Percentiles rank a stretch among this genome's conserved stretches.
Conservation (phyloP, 1,140 invertebrate species). For the Temnothorax nylanderi region DNA sequence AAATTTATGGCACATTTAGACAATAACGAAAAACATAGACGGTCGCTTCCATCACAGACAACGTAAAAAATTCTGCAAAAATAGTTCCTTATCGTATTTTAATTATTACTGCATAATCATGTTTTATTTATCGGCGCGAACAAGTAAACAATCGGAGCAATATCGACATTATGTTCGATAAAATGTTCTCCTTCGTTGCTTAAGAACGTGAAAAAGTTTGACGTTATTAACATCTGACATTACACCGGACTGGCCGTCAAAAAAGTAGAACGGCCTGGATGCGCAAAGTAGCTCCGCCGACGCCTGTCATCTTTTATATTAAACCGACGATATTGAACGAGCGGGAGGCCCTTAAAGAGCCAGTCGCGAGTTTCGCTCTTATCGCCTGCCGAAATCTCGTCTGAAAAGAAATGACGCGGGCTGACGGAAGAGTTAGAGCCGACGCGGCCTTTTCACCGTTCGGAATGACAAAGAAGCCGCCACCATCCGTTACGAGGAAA, state of each 20-base stretch:
- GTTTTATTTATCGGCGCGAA: slow-evolving; percentile 33
- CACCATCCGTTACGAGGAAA: slow-evolving; percentile 44
- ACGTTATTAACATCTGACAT: slow-evolving; percentile 56
- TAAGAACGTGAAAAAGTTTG: slow-evolving; percentile 29
- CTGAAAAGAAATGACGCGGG: slow-evolving; percentile 52
- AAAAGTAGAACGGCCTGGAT: slow-evolving; percentile 48
- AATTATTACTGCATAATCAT: not conserved
- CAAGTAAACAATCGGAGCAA: not conserved
- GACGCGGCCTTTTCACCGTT: slow-evolving; percentile 46
- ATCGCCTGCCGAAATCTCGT: slow-evolving; percentile 48
- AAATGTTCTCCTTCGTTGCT: slow-evolving; percentile 1
- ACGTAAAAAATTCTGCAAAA: not conserved
- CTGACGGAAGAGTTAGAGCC: slow-evolving; percentile 26
- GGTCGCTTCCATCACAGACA: not conserved
- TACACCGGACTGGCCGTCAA: slow-evolving; percentile 15
- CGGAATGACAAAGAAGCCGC: slow-evolving; percentile 54
- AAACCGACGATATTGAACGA: slow-evolving; percentile 51
- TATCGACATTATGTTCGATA: slow-evolving; percentile 22
- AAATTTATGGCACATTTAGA: not conserved
- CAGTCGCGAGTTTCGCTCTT: slow-evolving; percentile 54
- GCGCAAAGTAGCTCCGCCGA: slow-evolving; percentile 41
- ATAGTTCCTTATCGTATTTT: slow-evolving; percentile 1
- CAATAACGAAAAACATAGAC: slow-evolving; percentile 8
- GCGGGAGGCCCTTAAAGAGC: slow-evolving; percentile 16
- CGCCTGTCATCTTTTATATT: slow-evolving; percentile 51